These are phyloP conservation scores for Rugalucina vietnamica DNA, from an alignment of 2,888 invertebrate species.

Conservation along the genomic window DNA sequence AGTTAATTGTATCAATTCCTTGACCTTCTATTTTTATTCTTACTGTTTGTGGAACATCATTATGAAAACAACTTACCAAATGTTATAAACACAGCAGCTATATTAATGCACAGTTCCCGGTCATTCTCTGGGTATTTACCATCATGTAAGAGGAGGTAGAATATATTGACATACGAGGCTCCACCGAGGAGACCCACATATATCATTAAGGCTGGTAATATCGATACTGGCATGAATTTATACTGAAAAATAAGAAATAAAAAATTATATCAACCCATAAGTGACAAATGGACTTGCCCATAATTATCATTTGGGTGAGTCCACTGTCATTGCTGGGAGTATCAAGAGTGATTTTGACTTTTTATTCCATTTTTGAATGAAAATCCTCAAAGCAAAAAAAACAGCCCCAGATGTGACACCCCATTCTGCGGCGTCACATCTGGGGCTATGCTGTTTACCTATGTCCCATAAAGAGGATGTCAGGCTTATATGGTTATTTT, in stretches of 20 bases:
- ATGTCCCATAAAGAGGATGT: too few species aligned
- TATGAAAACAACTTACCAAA: constrained; percentile 61
- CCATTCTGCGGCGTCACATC: too few species aligned
- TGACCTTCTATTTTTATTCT: not conserved
- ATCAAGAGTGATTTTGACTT: too few species aligned
- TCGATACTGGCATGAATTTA: constrained; percentile 73
- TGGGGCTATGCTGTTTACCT: too few species aligned
- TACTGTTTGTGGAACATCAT: not conserved
- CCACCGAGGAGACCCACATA: constrained; percentile 76
- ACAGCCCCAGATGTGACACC: too few species aligned
- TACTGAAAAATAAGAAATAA: constrained; percentile 64
- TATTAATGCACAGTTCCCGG: constrained; percentile 76
- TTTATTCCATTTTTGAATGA: too few species aligned
- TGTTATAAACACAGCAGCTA: constrained; percentile 75
- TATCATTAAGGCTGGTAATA: constrained; percentile 74
- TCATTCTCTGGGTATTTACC: constrained; percentile 69
- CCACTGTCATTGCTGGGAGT: too few species aligned
- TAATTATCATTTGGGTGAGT: too few species aligned
- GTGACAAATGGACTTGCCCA: too few species aligned
- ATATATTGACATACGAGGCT: constrained; percentile 78
- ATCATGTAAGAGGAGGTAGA: constrained; percentile 74
- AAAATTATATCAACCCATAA: not conserved
- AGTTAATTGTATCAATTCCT: not conserved
- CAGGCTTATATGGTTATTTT: too few species aligned
- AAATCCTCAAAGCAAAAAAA: too few species aligned